A percentile compares a stretch with the other conserved stretches of the same genome.
phyloP scores from a whole-genome alignment of 1,140 invertebrate genomes.

The Brachionus sp. region DNA sequence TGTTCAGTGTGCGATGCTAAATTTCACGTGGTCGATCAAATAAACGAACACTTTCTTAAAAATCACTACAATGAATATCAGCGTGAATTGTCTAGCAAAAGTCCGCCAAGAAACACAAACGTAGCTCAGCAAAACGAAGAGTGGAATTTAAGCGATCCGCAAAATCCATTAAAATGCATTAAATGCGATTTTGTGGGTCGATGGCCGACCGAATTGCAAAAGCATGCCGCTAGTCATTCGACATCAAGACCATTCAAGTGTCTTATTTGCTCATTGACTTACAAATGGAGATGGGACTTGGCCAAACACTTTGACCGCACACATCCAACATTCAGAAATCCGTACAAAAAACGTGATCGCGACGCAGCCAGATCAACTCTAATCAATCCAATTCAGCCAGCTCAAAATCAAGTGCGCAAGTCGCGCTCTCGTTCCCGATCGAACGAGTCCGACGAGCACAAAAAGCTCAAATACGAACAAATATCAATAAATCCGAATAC shows the following conservation, averaged over 20 bases:
- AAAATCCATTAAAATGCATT: constrained; percentile 54
- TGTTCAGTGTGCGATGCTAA: constrained; percentile 55
- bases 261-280: constrained; percentile 58
- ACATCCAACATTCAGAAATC: constrained; percentile 56
- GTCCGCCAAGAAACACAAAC: constrained; percentile 53
- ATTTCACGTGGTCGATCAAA: constrained; percentile 52
- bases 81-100: constrained; percentile 39
- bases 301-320: constrained; percentile 59
- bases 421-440: background rate
- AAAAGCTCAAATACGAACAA: constrained; percentile 4
- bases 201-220: constrained; percentile 59
- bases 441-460: constrained; percentile 5
- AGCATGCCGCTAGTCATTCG: constrained; percentile 55
- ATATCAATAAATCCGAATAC: constrained; percentile 4
- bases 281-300: constrained; percentile 60
- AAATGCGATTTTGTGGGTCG: constrained; percentile 58
- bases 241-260: constrained; percentile 57
- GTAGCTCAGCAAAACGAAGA: constrained; percentile 55
- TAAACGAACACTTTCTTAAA: constrained; percentile 47
- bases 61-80: constrained; percentile 47
- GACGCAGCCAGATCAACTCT: constrained; percentile 30
- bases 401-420: background rate
- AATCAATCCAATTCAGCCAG: background rate
- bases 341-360: constrained; percentile 55
- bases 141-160: constrained; percentile 50